Evolutionary conservation across 2,797 vertebrate species (phyloP).

Genomic region (Pampus argenteus): DNA sequence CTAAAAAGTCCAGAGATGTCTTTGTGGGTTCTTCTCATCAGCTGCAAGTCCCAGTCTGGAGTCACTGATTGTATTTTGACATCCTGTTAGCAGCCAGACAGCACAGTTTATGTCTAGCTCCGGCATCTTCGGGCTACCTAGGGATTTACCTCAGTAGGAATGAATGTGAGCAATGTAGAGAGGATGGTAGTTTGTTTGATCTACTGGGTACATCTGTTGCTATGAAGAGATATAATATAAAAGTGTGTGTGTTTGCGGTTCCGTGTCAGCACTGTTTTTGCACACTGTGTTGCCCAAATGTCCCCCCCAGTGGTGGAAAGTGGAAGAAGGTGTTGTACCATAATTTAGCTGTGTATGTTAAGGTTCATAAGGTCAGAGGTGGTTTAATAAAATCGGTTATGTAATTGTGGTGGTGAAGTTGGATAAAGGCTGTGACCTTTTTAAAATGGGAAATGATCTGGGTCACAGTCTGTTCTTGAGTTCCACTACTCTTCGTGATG

Average conservation of each 20-base stretch:
- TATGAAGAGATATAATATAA: constrained; percentile 49
- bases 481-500: neutral
- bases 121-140: constrained; percentile 48
- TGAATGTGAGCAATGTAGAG: constrained; percentile 72
- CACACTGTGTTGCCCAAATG: constrained; percentile 18
- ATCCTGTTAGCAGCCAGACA: constrained; percentile 62
- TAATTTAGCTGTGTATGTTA: neutral
- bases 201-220: constrained; percentile 59
- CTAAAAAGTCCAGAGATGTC: constrained; percentile 46
- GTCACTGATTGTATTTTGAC: constrained; percentile 63
- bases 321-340: constrained; percentile 63
- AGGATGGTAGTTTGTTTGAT: constrained; percentile 71
- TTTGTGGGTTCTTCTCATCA: constrained; percentile 41
- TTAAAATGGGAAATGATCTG: neutral
- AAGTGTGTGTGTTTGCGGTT: constrained; percentile 31
- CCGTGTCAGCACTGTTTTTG: constrained; percentile 32
- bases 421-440: neutral
- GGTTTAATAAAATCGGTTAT: constrained; percentile 21
- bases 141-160: constrained; percentile 75
- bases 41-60: constrained; percentile 28
- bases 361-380: constrained; percentile 28
- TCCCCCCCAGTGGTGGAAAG: constrained; percentile 46
- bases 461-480: neutral
- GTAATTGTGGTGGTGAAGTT: neutral
- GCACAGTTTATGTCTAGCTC: constrained; percentile 67